Evolutionary conservation across 2,797 vertebrate genomes (phyloP).

Genomic region (Ambastaia sidthimunki): DNA sequence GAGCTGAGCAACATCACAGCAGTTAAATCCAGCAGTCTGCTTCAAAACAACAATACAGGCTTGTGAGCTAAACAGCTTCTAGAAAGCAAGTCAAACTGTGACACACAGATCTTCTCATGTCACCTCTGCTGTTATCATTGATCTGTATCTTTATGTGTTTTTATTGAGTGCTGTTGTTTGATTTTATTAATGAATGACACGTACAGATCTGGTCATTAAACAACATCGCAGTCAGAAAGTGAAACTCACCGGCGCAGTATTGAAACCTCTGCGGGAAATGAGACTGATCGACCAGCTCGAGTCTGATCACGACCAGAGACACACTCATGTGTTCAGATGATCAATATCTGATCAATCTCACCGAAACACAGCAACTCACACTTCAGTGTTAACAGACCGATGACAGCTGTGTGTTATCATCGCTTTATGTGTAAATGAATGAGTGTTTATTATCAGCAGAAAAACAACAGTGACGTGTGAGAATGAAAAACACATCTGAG

Average conservation of each 20-base stretch:
- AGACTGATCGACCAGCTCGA: slow-evolving; percentile 92
- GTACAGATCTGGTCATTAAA: no score
- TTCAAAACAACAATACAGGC: background rate
- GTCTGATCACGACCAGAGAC: slow-evolving; percentile 91
- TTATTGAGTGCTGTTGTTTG: no score
- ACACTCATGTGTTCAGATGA: slow-evolving; percentile 89
- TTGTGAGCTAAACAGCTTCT: no score
- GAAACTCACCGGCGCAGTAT: slow-evolving; percentile 82
- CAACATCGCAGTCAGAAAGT: no score
- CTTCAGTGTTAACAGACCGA: background rate
- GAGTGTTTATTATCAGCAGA: background rate
- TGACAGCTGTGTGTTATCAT: background rate
- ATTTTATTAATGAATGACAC: no score
- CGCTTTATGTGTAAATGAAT: background rate
- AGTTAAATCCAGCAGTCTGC: background rate
- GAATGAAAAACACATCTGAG: slow-evolving; percentile 3
- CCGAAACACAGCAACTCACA: no score
- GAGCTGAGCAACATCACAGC: slow-evolving; percentile 31
- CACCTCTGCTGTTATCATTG: no score
- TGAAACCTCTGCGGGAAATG: slow-evolving; percentile 85
- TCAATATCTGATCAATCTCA: background rate
- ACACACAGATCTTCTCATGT: no score
- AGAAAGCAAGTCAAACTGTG: no score
- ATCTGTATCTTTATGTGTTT: no score
- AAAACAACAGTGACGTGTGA: slow-evolving; percentile 35